These are phyloP conservation scores for Actinernus sp. DNA, from an alignment of 92 coral and sea anemone species.

Conservation along the genomic window DNA sequence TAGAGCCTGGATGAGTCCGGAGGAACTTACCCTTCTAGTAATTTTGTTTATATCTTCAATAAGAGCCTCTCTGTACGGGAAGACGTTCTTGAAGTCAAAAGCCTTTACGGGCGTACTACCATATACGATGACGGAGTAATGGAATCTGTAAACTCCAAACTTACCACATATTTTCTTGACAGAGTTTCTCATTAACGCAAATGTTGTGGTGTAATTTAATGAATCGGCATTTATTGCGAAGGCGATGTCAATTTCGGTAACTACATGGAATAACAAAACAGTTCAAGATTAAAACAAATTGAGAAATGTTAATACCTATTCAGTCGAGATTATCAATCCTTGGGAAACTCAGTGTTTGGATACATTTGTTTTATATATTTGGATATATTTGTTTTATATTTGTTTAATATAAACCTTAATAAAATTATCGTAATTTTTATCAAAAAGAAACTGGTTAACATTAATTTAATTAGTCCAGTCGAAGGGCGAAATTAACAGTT, in stretches of 20 bases:
- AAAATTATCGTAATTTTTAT: too few species aligned
- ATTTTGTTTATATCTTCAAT: background rate
- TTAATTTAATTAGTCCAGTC: too few species aligned
- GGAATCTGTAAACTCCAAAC: constrained; percentile 39
- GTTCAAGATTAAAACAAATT: too few species aligned
- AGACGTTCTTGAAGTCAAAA: constrained; percentile 18
- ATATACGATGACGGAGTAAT: constrained; percentile 31
- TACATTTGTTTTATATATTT: too few species aligned
- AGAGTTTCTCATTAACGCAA: constrained; percentile 15
- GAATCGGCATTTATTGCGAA: constrained; percentile 26
- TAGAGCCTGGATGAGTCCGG: constrained; percentile 16
- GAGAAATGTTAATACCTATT: too few species aligned
- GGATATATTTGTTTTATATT: too few species aligned
- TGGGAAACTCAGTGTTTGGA: too few species aligned
- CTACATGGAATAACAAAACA: background rate
- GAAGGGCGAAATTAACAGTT: too few species aligned
- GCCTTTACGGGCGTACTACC: constrained; percentile 4
- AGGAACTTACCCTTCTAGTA: background rate
- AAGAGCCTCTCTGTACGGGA: constrained; percentile 26
- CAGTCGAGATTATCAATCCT: too few species aligned
- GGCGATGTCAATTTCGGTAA: constrained; percentile 9
- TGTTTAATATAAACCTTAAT: too few species aligned
- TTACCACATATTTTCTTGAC: constrained; percentile 2
- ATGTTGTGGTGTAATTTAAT: background rate
- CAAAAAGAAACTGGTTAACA: too few species aligned